Evolutionary conservation across 2,888 invertebrate species (phyloP), one percentile per base, ranked within the genome.

Genomic region (Cephus spinipes): DNA sequence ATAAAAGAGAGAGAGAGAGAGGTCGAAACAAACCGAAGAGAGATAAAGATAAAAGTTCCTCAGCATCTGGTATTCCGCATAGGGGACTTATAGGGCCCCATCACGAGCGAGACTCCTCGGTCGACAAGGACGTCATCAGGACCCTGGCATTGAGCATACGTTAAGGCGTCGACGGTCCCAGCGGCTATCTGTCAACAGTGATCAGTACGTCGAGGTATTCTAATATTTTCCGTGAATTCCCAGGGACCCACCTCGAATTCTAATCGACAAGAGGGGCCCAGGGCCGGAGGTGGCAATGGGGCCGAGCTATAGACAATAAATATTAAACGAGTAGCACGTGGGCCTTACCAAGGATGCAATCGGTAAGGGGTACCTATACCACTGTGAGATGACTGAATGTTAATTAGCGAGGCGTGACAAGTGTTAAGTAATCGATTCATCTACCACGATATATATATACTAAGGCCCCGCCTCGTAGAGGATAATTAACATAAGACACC

Each of bases 281-380:
- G 81, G 79, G 80, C 79, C 78, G 76, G 77, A 81, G 79, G 82
- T 83, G 85, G 79, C 82, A 85, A 85, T 83, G 80, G 81, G 71
- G 55, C 71, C 78, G 74, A 82, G 83, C 86, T 87, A 88, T 89
- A 84, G 85, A 87, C 82, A 83, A 86, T 91, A 91, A 91, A 91
- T 91, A 91, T 90, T 91, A 90, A 91, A 90, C 89, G 85, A 87
- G 85, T 88, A 86, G 89, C 86, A 86, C 86, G 86, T 83, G 83
- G 81, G 76, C 83, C 30, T 32, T 23, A 31, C 35, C 55, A 23
- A 6, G 55, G 55, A 55, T 15, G 55, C 55, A 55, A 55, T 55
- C 55, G 55, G 55, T 55, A 55, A 55, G 55, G 23, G 23, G 55
- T 55, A 55, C 55, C 55, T 55, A 55, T 23, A 55, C 23, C 55